Evolutionary conservation across 2,888 invertebrate species (phyloP).

Genomic region (Agrochola macilenta): DNA sequence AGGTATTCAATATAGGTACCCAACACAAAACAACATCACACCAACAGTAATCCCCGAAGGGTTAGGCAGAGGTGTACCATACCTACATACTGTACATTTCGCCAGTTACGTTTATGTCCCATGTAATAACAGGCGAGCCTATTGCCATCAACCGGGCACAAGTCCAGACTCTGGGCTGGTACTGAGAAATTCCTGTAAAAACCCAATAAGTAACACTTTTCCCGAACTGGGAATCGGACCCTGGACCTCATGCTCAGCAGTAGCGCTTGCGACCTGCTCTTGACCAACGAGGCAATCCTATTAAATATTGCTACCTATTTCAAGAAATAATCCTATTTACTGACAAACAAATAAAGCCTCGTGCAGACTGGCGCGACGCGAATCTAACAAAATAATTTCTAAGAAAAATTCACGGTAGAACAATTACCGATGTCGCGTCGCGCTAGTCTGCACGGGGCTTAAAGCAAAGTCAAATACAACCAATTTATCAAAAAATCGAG

Average conservation of each 20-base stretch:
- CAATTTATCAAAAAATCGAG: constrained; percentile 34
- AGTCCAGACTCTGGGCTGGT: background rate
- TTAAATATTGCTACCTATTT: background rate
- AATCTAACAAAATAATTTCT: too few species aligned
- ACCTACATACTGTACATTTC: background rate
- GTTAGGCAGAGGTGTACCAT: background rate
- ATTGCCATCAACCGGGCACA: background rate
- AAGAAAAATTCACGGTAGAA: too few species aligned
- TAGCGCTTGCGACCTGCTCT: background rate
- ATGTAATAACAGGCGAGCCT: background rate
- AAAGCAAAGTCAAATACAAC: constrained; percentile 10
- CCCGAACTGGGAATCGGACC: background rate
- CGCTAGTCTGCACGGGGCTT: too few species aligned
- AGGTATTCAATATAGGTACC: too few species aligned
- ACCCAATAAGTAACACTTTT: background rate
- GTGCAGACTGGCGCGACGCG: too few species aligned
- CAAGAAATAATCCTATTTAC: background rate
- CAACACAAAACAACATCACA: too few species aligned
- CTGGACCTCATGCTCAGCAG: background rate
- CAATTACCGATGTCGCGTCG: too few species aligned
- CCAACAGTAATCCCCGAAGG: background rate
- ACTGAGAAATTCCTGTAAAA: background rate
- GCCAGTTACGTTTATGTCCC: too few species aligned
- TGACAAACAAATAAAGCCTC: background rate
- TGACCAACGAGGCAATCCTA: background rate